Conservation (phyloP, 2,797 vertebrate species). For the Otolemur crassicaudatus region DNA sequence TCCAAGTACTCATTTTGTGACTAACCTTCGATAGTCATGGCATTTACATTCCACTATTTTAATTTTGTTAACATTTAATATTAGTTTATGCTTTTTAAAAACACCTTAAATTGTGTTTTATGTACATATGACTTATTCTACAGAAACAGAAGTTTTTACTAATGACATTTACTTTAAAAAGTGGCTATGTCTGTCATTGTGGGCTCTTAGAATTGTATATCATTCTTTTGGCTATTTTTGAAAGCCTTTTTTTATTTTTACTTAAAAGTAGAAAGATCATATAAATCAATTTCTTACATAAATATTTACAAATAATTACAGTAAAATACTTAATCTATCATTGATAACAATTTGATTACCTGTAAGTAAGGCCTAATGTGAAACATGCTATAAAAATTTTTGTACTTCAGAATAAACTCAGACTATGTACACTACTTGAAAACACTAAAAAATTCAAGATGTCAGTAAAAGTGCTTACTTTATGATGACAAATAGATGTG, state of each 20-base stretch:
- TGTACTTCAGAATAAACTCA: not conserved
- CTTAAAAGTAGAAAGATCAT: not conserved
- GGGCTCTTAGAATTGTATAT: not conserved
- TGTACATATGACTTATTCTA: not conserved
- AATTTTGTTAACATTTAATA: not conserved
- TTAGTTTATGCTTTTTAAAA: not conserved
- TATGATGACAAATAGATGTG: conserved; percentile 77
- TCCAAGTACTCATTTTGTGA: not conserved
- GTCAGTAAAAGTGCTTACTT: conserved; percentile 58
- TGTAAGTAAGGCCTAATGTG: not conserved
- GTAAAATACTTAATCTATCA: not conserved
- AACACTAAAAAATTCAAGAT: conserved; percentile 52
- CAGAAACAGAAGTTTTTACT: not conserved
- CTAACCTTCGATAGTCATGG: not conserved
- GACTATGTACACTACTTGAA: not conserved
- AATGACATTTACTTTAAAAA: not conserved
- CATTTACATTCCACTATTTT: not conserved
- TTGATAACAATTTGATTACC: not conserved
- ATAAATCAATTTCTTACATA: not conserved
- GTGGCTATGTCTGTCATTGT: not conserved
- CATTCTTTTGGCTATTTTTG: not conserved
- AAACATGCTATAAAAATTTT: not conserved
- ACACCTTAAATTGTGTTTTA: not conserved
- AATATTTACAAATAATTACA: not conserved
- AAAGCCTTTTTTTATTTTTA: conserved; percentile 10